A percentile compares a stretch with the other conserved stretches of the same genome.
Conservation (phyloP, 2,113 vertebrate species). For the Macquaria ambigua region DNA sequence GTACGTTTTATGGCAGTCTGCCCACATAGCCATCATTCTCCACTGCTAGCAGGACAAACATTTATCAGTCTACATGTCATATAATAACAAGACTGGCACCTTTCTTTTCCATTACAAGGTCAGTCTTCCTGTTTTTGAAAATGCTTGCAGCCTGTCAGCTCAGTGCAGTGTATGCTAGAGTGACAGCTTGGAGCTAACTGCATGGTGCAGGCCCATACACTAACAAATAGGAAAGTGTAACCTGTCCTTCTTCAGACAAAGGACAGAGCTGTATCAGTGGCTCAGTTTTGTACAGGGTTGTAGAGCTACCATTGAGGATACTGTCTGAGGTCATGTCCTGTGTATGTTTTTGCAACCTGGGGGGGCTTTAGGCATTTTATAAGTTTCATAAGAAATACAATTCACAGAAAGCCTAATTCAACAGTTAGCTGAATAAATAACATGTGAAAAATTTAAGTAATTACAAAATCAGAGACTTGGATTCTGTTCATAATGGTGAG, state of each 20-base stretch:
- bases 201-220: neutral
- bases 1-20: conserved; percentile 21
- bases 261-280: neutral
- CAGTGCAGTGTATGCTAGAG: neutral
- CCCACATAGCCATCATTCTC: neutral
- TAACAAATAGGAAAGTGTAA: neutral
- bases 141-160: neutral
- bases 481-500: neutral
- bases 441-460: neutral
- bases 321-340: neutral
- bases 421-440: neutral
- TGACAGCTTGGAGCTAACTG: neutral
- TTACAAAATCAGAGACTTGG: neutral
- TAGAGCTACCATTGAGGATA: neutral
- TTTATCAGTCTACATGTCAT: conserved; percentile 4
- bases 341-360: neutral
- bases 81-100: neutral
- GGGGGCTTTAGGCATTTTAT: neutral
- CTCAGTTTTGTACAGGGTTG: neutral
- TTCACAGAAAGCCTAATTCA: neutral
- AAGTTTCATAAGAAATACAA: neutral
- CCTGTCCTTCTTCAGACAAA: neutral
- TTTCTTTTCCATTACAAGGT: conserved; percentile 17
- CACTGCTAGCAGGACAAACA: neutral
- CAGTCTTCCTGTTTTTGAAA: neutral